Evolutionary conservation across 2,888 invertebrate species (phyloP), one percentile per base, ranked within the genome.

Genomic region (Hydropsyche betteni): DNA sequence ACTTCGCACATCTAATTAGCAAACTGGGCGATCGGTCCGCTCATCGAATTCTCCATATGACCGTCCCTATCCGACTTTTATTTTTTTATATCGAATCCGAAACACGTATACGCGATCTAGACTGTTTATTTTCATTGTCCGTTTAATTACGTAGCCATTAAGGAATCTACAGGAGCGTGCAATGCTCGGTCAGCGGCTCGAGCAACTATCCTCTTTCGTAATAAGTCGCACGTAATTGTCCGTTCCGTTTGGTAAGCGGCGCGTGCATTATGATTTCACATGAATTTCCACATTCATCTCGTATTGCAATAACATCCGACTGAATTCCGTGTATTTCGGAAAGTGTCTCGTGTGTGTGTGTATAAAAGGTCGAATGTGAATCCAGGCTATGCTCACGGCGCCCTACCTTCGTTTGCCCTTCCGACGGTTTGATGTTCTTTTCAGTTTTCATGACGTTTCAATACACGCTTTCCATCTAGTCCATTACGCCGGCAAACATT

Each of bases 251-350:
- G 78, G 77, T 34, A 71, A 75, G 74, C 74, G 72, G 76, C 72
- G 78, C 78, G 78, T 78, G 78, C 78, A 68, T 75, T 78, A 78
- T 78, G 78, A 74, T 68, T 69, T 74, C 74, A 68, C 52, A 33
- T 51, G 51, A 10, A 74, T 74, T 74, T 74, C 74, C 68, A 74
- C 74, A 64, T 33, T 36, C 44, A 50, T 69, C 69, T 69, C 14
- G 51, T 16, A 51, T 69, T 52, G 69, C 52, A 69, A 50, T 44
- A 44, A 4, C 10, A 44, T 44, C 44, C 7, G 10, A 44, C 2
- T 8, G 6, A 44, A 6, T 44, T 44, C 10, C 7, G 44, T 44
- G 44, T 10, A 8, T 44, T 44, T 44, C 24, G 24, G 24, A 24
- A 24, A 24, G 24, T 24, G 24, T 24, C n/a, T n/a, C n/a, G 24